Percentiles rank a stretch among this genome's conserved stretches.
Conservation (phyloP, 37 sponge, comb jelly and placozoan genomes). For the Haliclona indistincta region DNA sequence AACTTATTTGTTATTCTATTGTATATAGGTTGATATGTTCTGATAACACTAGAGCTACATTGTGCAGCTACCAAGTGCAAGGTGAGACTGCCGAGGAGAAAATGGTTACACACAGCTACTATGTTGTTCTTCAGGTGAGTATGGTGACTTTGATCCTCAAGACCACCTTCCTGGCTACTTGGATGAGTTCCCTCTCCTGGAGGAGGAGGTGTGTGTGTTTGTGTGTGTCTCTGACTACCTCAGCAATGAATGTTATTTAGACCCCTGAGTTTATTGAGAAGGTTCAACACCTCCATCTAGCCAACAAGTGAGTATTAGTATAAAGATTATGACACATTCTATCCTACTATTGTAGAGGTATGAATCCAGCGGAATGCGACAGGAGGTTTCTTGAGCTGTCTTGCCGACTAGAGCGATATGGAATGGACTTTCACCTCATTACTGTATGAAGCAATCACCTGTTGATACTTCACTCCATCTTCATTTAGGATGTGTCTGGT, state of each 20-base stretch:
- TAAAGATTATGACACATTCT: not conserved
- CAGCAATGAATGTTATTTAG: not conserved
- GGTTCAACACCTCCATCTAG: constrained; percentile 32
- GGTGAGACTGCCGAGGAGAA: constrained; percentile 7
- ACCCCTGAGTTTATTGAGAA: constrained; percentile 32
- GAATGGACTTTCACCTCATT: constrained; percentile 77
- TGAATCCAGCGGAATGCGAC: constrained; percentile 82
- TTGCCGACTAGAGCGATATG: constrained; percentile 74
- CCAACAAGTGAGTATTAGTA: constrained; percentile 30
- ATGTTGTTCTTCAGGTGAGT: constrained; percentile 47
- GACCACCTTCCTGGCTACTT: constrained; percentile 70
- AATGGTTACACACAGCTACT: not conserved
- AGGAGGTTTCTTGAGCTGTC: constrained; percentile 71
- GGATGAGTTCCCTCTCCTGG: constrained; percentile 62
- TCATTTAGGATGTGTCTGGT: constrained; percentile 50
- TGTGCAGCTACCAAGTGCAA: constrained; percentile 69
- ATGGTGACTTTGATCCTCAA: constrained; percentile 74
- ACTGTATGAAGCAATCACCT: constrained; percentile 56
- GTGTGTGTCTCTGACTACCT: not conserved
- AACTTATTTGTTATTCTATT: constrained; percentile 10
- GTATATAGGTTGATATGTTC: constrained; percentile 48
- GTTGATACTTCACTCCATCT: not conserved
- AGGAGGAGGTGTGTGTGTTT: constrained; percentile 34
- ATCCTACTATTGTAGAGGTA: constrained; percentile 29
- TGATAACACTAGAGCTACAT: constrained; percentile 53